Base-by-base conservation (phyloP, 92 coral and sea anemone genomes). In the Pocillopora grandis region DNA sequence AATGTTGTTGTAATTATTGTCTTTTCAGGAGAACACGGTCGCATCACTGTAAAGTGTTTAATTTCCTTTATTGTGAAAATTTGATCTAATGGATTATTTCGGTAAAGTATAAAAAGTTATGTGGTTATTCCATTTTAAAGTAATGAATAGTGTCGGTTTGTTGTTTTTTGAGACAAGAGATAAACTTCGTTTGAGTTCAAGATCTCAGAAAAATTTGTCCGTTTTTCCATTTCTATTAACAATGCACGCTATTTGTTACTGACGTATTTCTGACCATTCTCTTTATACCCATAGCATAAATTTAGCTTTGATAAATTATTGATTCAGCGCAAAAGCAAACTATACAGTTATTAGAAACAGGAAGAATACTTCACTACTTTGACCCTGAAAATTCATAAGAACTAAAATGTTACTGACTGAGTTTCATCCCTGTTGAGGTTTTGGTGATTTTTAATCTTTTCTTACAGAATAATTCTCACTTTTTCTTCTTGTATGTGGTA, bases 51-150 rank as follows among this genome's bases (percentile, higher is more conserved):
- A 69, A 80, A 67, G 61, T 36, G 33, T 70, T 69, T 58, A 79
- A 79, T 33, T 70, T 57, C 59, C 62, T 11, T 72, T 59, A 37
- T 37, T 63, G 49, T 48, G 62, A 31, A 82, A 80, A 82, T 42
- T 73, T 82, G 72, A 72, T 72, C 72, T 48, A 72, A 82, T 82
- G 71, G 79, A 71, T 48, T 36, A 37, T 72, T 57, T 80, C 36
- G 19, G 27, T 68, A n/a, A 35, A 59, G n/a, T 66, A 67, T 36
- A 59, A 35, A 80, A 69, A 42, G 61, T 68, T 59, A 17, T 14
- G 31, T 19, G 52, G 42, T 67, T 80, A 57, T 67, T 65, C 16
- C 7, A 66, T 79, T 66, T 66, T 65, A 52, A 79, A 79, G 63
- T 48, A 55, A 65, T 66, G 21, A 69, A 69, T 55, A 67, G 37